phyloP scores from a whole-genome alignment of 2,888 invertebrate species.

The Thecocarcelia acutangulata region DNA sequence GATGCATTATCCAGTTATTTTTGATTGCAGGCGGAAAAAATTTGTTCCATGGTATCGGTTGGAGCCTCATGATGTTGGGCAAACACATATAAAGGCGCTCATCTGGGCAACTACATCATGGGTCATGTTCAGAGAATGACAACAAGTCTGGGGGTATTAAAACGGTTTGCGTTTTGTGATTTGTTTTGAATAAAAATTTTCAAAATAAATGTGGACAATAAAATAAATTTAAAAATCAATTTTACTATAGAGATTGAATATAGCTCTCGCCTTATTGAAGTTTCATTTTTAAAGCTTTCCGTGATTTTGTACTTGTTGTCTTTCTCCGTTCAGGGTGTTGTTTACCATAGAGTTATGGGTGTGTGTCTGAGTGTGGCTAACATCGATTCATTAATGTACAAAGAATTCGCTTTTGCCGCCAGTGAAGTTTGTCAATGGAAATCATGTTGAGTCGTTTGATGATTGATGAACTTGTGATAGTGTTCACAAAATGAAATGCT shows the following conservation, averaged over 20 bases:
- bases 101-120: not conserved
- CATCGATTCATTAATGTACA: slow-evolving; percentile 38
- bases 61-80: slow-evolving; percentile 13
- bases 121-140: slow-evolving; percentile 3
- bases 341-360: not conserved
- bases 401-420: slow-evolving; percentile 15
- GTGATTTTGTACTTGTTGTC: too few species aligned
- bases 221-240: too few species aligned
- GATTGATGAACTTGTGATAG: slow-evolving; percentile 60
- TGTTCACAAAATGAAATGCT: slow-evolving; percentile 31
- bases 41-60: not conserved
- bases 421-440: slow-evolving; percentile 54
- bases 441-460: slow-evolving; percentile 53
- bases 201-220: too few species aligned
- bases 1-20: slow-evolving; percentile 46
- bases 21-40: slow-evolving; percentile 20
- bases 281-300: too few species aligned
- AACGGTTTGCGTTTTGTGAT: too few species aligned
- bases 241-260: too few species aligned
- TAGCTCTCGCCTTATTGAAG: too few species aligned
- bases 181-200: too few species aligned
- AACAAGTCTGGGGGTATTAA: too few species aligned
- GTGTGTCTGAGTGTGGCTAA: not conserved
- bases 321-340: too few species aligned
- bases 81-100: slow-evolving; percentile 9